Base-by-base conservation (phyloP, 2,113 vertebrate species). In the Mobula birostris region DNA sequence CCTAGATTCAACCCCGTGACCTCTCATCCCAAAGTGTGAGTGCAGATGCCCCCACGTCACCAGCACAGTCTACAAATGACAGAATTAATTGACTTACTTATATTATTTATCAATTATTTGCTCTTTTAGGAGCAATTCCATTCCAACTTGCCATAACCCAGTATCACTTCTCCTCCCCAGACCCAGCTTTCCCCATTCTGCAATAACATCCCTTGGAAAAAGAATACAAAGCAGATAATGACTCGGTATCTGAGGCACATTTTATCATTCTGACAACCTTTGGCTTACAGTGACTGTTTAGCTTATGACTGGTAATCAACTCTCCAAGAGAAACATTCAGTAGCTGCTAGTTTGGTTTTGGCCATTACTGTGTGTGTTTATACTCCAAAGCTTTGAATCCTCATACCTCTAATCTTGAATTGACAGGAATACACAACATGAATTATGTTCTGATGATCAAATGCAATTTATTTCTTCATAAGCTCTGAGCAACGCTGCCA, bases 401-500 rank as follows among this genome's bases (percentile, higher is more conserved):
- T 83, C 40, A 56, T 48, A 82, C 7, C 40, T 48, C 72, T 21
- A 5, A 74, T 74, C 72, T 74, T 74, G 72, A 83, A 56, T 7
- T 56, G 56, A 87, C 83, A 63, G 27, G 29, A 63, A 32, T n/a
- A n/a, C 83, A 88, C 63, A 12, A 61, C 5, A 19, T 15, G 7
- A 66, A 17, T 14, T 68, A n/a, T 66, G 15, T 66, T 19, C 77
- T 79, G 77, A 79, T 79, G 32, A 79, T 36, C 12, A 66, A 66
- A 6, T 90, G 85, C 29, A 68, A 90, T 32, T 90, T 90, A 90
- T 68, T n/a, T 17, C 61, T 66, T 90, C 61, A 90, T 90, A 66
- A 90, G n/a, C 61, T 68, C 32, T 7, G 63, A 90, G 61, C 61
- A 32, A 68, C 8, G n/a, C 32, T 9, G 61, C 56, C 24, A 87